phyloP scores from a whole-genome alignment of 2,113 vertebrate genomes.

The Rhynchomys soricoides region DNA sequence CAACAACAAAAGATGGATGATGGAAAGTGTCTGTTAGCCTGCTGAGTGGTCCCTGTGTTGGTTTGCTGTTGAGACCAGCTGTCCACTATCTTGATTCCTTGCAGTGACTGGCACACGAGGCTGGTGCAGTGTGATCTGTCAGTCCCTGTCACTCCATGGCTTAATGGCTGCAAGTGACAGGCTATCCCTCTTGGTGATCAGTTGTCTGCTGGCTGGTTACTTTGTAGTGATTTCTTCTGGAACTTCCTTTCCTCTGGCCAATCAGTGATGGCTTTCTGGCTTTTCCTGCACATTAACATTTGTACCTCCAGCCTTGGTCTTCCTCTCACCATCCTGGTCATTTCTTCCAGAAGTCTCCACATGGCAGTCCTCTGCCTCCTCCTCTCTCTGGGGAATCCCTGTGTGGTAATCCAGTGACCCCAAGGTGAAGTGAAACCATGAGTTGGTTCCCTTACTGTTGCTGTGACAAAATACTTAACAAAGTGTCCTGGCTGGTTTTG shows the following conservation, averaged over 20 bases:
- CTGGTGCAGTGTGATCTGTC: fast-evolving
- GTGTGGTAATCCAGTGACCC: fast-evolving
- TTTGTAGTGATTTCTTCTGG: neutral
- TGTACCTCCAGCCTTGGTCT: neutral
- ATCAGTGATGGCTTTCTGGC: fast-evolving
- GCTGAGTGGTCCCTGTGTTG: neutral
- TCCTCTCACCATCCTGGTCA: neutral
- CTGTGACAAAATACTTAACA: neutral
- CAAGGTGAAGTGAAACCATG: neutral
- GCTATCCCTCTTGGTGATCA: neutral
- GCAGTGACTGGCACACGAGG: fast-evolving
- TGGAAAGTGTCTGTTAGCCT: fast-evolving
- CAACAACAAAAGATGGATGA: too few species aligned
- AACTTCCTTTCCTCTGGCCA: neutral
- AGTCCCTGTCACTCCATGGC: neutral
- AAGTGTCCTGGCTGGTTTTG: too few species aligned
- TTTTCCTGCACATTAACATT: neutral
- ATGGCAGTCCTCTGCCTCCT: fast-evolving
- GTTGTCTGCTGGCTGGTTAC: neutral
- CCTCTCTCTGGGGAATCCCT: neutral
- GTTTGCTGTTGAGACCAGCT: too few species aligned
- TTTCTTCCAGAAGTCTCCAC: neutral
- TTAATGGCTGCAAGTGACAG: neutral
- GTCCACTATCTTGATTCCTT: fast-evolving
- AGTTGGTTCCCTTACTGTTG: neutral